phyloP scores from a whole-genome alignment of 2,888 invertebrate species.

The Scaptomyza polygonia region DNA sequence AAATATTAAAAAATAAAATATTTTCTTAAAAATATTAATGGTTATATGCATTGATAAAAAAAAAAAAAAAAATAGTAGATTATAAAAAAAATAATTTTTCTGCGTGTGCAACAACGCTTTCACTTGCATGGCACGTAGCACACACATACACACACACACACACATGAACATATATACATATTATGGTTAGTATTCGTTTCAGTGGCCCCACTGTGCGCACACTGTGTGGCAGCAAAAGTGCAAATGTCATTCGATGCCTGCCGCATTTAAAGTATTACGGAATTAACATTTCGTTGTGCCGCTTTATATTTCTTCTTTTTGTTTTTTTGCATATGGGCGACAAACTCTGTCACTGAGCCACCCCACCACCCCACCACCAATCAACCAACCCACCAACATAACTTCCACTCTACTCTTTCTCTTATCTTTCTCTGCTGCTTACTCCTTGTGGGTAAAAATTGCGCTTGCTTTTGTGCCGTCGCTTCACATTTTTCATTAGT shows the following conservation, averaged over 20 bases:
- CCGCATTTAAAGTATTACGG: slow-evolving; percentile 78
- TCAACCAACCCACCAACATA: no score
- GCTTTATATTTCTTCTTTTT: slow-evolving; percentile 31
- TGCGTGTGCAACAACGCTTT: slow-evolving; percentile 45
- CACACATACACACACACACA: slow-evolving; percentile 13
- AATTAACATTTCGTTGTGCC: slow-evolving; percentile 78
- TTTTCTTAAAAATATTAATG: no score
- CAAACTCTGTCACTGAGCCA: slow-evolving; percentile 43
- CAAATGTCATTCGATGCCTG: slow-evolving; percentile 82
- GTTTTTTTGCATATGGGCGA: slow-evolving; percentile 51
- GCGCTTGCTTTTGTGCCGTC: slow-evolving; percentile 79
- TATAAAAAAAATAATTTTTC: not conserved
- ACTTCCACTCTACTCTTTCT: not conserved
- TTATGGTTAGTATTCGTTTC: slow-evolving; percentile 50
- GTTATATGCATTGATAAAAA: no score
- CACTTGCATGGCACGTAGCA: slow-evolving; percentile 68
- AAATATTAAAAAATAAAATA: no score
- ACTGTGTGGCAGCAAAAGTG: slow-evolving; percentile 73
- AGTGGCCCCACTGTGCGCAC: slow-evolving; percentile 68
- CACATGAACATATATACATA: not conserved
- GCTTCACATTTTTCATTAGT: slow-evolving; percentile 81
- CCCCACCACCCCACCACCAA: not conserved
- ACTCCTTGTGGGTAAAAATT: slow-evolving; percentile 60
- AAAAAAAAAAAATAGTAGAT: no score
- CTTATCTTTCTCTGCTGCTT: not conserved